Evolutionary conservation across 1,140 invertebrate genomes (phyloP).

Genomic region (Danaus plexippus): DNA sequence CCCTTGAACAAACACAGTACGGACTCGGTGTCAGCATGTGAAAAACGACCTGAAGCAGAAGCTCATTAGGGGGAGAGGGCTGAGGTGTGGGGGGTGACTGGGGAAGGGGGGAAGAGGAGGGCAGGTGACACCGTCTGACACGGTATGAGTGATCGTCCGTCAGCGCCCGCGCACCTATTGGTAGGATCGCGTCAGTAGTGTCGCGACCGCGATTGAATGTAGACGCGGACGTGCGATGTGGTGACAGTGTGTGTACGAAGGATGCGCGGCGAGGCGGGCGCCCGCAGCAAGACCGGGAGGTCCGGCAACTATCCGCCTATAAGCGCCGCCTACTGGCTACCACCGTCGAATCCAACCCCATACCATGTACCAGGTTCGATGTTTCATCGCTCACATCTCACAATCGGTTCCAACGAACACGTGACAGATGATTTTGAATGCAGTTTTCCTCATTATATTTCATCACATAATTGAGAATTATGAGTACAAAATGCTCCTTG

Average conservation of each 20-base stretch:
- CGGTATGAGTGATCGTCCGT: conserved; percentile 57
- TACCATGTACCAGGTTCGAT: conserved; percentile 82
- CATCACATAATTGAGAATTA: too few species aligned
- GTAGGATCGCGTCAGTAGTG: conserved; percentile 47
- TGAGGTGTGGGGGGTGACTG: conserved; percentile 14
- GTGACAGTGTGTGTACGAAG: conserved; percentile 52
- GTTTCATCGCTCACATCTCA: background rate
- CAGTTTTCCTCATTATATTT: too few species aligned
- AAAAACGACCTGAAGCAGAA: conserved; percentile 43
- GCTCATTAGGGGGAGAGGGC: conserved; percentile 42
- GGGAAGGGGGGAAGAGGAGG: conserved; percentile 19
- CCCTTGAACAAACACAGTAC: conserved; percentile 12
- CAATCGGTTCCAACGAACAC: too few species aligned
- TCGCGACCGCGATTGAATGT: conserved; percentile 54
- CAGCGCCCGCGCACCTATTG: conserved; percentile 59
- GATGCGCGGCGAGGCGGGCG: conserved; percentile 64
- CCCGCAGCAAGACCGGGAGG: conserved; percentile 54
- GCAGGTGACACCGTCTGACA: conserved; percentile 50
- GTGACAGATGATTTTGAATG: too few species aligned
- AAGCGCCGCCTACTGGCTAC: conserved; percentile 85
- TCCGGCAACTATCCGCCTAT: conserved; percentile 79
- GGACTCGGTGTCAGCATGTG: conserved; percentile 25
- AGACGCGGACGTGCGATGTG: conserved; percentile 59
- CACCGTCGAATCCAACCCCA: conserved; percentile 80
- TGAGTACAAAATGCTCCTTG: too few species aligned